Evolutionary conservation across 2,797 vertebrate genomes (phyloP).

Genomic region (Morelia viridis): DNA sequence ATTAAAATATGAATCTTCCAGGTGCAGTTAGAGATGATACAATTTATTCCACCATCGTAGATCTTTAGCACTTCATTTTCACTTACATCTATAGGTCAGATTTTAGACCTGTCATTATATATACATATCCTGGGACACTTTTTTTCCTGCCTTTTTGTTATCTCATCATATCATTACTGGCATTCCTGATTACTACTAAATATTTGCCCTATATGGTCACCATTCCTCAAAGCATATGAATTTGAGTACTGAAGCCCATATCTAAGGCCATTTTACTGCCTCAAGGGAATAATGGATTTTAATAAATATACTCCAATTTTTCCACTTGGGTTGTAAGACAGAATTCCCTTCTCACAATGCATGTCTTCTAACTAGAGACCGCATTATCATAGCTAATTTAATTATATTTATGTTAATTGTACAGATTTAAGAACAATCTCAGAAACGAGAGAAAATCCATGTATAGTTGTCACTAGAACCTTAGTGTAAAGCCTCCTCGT

Average conservation of each 20-base stretch:
- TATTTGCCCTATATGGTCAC: neutral
- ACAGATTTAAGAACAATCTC: neutral
- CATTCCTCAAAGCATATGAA: neutral
- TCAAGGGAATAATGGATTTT: slow-evolving; percentile 13
- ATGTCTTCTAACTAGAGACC: neutral
- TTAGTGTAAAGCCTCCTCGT: neutral
- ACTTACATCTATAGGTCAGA: neutral
- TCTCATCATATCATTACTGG: neutral
- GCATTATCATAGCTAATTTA: neutral
- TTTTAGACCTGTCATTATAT: slow-evolving; percentile 20
- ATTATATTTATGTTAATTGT: neutral
- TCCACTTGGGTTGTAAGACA: neutral
- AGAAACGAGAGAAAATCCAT: neutral
- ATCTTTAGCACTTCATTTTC: neutral
- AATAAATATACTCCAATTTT: slow-evolving; percentile 4
- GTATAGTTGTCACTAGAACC: neutral
- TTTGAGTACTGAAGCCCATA: neutral
- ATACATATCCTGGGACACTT: neutral
- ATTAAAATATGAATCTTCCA: neutral
- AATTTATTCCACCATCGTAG: neutral
- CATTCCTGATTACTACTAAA: neutral
- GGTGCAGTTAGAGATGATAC: neutral
- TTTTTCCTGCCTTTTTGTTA: slow-evolving; percentile 15
- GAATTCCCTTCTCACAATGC: neutral
- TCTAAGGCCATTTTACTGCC: neutral